phyloP scores from a whole-genome alignment of 2,113 vertebrate species.

The Theristicus caerulescens region DNA sequence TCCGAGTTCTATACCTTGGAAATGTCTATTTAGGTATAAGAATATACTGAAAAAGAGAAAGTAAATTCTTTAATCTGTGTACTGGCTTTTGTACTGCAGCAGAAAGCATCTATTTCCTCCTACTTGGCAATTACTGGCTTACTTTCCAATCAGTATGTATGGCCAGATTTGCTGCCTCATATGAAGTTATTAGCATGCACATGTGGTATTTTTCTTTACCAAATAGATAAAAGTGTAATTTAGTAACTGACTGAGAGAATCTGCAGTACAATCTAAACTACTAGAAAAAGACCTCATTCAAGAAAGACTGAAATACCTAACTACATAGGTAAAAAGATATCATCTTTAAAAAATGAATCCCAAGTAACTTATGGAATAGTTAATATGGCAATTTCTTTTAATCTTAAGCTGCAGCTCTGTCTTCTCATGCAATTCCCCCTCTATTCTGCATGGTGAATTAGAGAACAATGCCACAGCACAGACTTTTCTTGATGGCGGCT shows the following conservation, averaged over 20 bases:
- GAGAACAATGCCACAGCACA: not conserved
- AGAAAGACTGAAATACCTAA: not conserved
- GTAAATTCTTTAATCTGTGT: slow-evolving; percentile 26
- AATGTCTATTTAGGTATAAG: not conserved
- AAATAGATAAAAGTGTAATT: slow-evolving; percentile 43
- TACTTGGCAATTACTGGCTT: not conserved
- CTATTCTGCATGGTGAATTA: not conserved
- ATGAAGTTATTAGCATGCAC: not conserved
- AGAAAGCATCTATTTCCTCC: slow-evolving; percentile 43
- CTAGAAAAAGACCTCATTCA: not conserved
- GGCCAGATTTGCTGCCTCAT: not conserved
- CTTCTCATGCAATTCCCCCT: not conserved
- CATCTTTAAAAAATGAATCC: not conserved
- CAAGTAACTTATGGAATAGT: not conserved
- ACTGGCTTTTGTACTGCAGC: not conserved
- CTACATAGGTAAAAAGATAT: not conserved
- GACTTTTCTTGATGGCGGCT: not conserved
- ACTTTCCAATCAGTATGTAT: not conserved
- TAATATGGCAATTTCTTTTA: not conserved
- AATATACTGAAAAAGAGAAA: not conserved
- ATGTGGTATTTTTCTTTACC: not conserved
- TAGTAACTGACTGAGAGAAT: slow-evolving; percentile 35
- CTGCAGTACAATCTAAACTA: not conserved
- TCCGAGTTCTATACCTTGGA: not conserved
- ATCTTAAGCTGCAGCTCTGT: not conserved